Base-by-base conservation (phyloP, 2,888 invertebrate genomes). In the Halocaridina rubra region DNA sequence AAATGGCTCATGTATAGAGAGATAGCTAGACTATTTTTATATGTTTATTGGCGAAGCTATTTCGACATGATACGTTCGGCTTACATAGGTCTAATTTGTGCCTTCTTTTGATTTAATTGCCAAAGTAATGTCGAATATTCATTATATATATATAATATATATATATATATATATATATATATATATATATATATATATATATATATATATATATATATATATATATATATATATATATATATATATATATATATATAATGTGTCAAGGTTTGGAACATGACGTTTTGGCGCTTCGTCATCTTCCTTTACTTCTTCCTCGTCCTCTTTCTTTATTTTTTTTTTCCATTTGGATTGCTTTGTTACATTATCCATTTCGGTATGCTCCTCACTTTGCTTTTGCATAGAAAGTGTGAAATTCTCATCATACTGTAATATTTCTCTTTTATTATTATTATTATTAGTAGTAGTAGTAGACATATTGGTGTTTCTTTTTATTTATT, bases 221-320 rank as follows among this genome's bases (percentile, higher is more conserved):
- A 30, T 30, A 29, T 29, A 19, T 30, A 71, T 29, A 71, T 30
- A 30, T 29, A 71, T 71, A 71, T 71, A n/a, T 71, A 71, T 71
- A 30, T 71, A 71, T 71, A 71, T 71, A 30, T 32, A 71, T 71
- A 30, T 71, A 32, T 71, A 32, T 32, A n/a, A n/a, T n/a, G n/a
- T n/a, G n/a, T n/a, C n/a, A n/a, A n/a, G n/a, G n/a, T n/a, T n/a
- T n/a, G n/a, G n/a, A n/a, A n/a, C n/a, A n/a, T n/a, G n/a, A n/a
- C n/a, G n/a, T n/a, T n/a, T n/a, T n/a, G n/a, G n/a, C n/a, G n/a
- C 13, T 13, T n/a, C 61, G 1, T 10, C 8, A 0, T n/a, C 72
- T 72, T 39, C 39, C 5, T 33, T 13, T 72, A 32, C 8, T 46
- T 39, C 0, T 2, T 24, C 13, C 3, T 30, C 13, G 22, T 46